Percentiles rank a stretch among this genome's conserved stretches.
phyloP scores from a whole-genome alignment of 2,888 invertebrate genomes.

The Julus scanicus region DNA sequence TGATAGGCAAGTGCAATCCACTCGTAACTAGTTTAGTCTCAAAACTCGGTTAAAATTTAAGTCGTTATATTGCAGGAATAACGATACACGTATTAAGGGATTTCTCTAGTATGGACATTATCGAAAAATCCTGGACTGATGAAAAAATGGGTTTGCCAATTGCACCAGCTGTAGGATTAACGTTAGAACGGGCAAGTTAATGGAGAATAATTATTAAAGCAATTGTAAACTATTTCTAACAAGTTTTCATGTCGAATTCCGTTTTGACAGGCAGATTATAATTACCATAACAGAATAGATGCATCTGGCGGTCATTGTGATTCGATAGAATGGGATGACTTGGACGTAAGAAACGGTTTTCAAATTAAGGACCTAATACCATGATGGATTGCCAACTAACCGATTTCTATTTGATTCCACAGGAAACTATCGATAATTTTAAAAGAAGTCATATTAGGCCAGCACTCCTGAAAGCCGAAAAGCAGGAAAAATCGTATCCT shows the following conservation, averaged over 20 bases:
- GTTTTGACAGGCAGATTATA: conserved; percentile 92
- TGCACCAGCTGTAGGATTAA: conserved; percentile 93
- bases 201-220: no score
- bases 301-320: conserved; percentile 87
- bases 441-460: conserved; percentile 81
- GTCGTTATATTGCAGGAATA: conserved; percentile 71
- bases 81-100: conserved; percentile 84
- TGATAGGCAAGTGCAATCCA: conserved; percentile 72
- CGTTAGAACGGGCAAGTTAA: no score
- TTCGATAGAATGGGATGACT: conserved; percentile 79
- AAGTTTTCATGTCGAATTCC: no score
- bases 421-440: conserved; percentile 79
- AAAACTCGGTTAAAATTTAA: no score
- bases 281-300: conserved; percentile 85
- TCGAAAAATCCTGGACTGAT: conserved; percentile 72
- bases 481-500: conserved; percentile 77
- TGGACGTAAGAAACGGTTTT: conserved; percentile 63
- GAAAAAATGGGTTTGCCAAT: conserved; percentile 89
- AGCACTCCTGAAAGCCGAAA: conserved; percentile 84
- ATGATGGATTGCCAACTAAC: no score
- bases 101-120: conserved; percentile 73
- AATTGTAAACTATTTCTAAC: no score
- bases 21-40: neutral
- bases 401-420: no score
- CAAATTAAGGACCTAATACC: no score